A percentile compares a stretch with the other conserved stretches of the same genome.
Conservation (phyloP, 2,113 vertebrate species). For the Sceloporus undulatus region DNA sequence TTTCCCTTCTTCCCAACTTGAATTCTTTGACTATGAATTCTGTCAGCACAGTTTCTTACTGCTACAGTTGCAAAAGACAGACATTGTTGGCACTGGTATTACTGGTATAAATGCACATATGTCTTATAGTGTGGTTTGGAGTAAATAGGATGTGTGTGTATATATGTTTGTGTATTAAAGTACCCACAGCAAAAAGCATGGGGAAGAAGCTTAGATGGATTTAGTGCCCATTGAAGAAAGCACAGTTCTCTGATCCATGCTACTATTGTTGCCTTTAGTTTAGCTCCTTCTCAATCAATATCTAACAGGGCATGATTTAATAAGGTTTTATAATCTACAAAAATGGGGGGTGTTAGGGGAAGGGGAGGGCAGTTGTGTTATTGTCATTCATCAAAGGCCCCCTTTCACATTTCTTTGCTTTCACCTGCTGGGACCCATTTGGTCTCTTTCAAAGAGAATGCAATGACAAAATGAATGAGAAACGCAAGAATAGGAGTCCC, state of each 20-base stretch:
- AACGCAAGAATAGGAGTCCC: slow-evolving; percentile 85
- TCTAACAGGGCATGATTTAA: slow-evolving; percentile 92
- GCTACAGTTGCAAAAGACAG: slow-evolving; percentile 35
- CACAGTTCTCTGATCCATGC: slow-evolving; percentile 76
- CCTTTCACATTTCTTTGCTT: slow-evolving; percentile 96
- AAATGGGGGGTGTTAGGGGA: slow-evolving; percentile 68
- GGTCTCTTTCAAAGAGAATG: slow-evolving; percentile 94
- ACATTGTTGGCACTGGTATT: slow-evolving; percentile 56
- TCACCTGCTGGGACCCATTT: slow-evolving; percentile 98
- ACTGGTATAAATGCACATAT: slow-evolving; percentile 66
- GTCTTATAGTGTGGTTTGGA: slow-evolving; percentile 33
- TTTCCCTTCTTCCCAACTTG: slow-evolving; percentile 51
- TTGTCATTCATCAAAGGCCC: slow-evolving; percentile 90
- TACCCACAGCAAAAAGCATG: slow-evolving; percentile 10
- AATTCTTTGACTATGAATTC: slow-evolving; percentile 56
- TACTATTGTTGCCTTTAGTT: slow-evolving; percentile 92
- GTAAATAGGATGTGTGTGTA: not conserved
- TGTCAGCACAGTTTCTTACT: slow-evolving; percentile 56
- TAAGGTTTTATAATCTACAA: slow-evolving; percentile 92
- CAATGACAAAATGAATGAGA: slow-evolving; percentile 90
- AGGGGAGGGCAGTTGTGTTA: slow-evolving; percentile 77
- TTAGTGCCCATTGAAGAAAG: slow-evolving; percentile 74
- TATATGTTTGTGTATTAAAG: not conserved
- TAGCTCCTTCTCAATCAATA: slow-evolving; percentile 90
- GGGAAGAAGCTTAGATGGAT: slow-evolving; percentile 70